Conservation (phyloP, 2,797 vertebrate species). For the Rhinichthys osculus region DNA sequence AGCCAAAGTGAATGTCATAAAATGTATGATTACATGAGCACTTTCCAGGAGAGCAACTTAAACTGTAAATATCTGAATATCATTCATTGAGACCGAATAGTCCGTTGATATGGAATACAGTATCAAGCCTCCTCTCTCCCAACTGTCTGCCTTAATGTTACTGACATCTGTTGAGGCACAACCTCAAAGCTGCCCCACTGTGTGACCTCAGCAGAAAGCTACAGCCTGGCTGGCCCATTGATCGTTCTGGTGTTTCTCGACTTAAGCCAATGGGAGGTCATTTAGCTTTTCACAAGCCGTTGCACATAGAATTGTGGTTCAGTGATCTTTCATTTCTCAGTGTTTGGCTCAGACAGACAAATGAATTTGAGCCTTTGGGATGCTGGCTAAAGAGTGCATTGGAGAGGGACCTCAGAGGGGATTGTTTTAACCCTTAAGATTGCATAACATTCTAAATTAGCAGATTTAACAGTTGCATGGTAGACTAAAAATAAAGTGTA, state of each 20-base stretch:
- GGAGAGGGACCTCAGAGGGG: neutral
- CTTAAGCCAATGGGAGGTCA: slow-evolving; percentile 22
- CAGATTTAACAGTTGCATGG: neutral
- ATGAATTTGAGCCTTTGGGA: slow-evolving; percentile 30
- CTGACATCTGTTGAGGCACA: slow-evolving; percentile 28
- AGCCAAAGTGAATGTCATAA: neutral
- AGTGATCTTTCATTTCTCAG: slow-evolving; percentile 47
- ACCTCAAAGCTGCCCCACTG: slow-evolving; percentile 22
- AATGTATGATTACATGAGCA: neutral
- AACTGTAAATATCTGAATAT: neutral
- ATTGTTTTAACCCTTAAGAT: slow-evolving; percentile 5
- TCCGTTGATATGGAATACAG: neutral
- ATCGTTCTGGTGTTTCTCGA: slow-evolving; percentile 26
- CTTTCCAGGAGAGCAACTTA: neutral
- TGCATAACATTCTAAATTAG: neutral
- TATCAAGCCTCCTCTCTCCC: slow-evolving; percentile 9
- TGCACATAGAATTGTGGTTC: slow-evolving; percentile 53
- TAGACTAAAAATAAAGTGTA: neutral
- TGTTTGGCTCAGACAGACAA: slow-evolving; percentile 36
- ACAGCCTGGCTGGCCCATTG: slow-evolving; percentile 35
- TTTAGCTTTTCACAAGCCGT: slow-evolving; percentile 50
- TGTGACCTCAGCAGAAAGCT: slow-evolving; percentile 6
- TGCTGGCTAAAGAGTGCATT: neutral
- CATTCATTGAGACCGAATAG: neutral
- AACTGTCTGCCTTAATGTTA: slow-evolving; percentile 9